Evolutionary conservation across 2,113 vertebrate genomes (phyloP).

Genomic region (Embiotoca jacksoni): DNA sequence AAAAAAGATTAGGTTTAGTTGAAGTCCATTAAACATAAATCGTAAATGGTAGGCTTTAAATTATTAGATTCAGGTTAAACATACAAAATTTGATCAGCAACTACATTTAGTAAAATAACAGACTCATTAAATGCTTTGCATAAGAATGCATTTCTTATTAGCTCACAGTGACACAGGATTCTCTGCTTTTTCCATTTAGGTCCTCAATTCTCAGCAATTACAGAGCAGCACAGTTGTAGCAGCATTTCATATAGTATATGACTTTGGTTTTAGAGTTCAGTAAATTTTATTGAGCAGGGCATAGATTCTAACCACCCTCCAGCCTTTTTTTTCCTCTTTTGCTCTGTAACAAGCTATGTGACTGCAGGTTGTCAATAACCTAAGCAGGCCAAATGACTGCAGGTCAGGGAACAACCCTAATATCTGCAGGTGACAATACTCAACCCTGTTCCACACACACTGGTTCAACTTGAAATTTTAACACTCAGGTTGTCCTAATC

Average conservation of each 20-base stretch:
- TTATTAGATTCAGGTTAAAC: no score
- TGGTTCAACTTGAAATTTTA: conserved; percentile 16
- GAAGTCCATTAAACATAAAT: no score
- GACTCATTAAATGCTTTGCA: no score
- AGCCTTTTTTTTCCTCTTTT: not conserved
- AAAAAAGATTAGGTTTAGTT: no score
- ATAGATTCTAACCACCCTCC: not conserved
- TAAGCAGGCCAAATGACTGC: not conserved
- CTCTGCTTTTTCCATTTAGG: not conserved
- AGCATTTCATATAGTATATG: not conserved
- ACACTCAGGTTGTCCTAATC: conserved; percentile 15
- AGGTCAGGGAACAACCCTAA: conserved; percentile 15
- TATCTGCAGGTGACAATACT: conserved; percentile 29
- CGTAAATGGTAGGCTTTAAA: no score
- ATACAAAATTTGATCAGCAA: no score
- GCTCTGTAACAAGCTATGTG: conserved; percentile 6
- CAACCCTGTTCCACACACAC: conserved; percentile 17
- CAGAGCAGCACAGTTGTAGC: not conserved
- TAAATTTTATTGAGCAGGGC: not conserved
- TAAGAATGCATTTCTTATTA: no score
- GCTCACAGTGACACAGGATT: no score
- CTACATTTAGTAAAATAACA: no score
- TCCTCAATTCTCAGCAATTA: no score
- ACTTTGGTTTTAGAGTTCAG: conserved; percentile 1
- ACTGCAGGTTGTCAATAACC: conserved; percentile 1